Conservation (phyloP, 1,140 invertebrate species). For the Atopsyche davidsoni region DNA sequence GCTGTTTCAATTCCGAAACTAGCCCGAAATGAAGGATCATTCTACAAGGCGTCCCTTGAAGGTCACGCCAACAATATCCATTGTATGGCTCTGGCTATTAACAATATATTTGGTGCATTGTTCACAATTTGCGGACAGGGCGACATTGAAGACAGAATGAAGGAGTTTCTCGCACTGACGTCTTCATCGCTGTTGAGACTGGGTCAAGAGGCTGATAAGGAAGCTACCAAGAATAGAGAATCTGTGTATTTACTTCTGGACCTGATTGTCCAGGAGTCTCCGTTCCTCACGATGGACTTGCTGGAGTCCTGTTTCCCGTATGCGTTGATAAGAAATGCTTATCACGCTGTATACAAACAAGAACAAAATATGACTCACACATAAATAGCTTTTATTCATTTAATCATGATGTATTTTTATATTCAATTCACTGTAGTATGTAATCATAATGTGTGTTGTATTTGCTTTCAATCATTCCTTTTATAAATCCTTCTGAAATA, state of each 20-base stretch:
- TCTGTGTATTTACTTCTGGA: constrained; percentile 94
- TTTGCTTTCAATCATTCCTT: too few relatives aligned
- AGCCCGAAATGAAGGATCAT: constrained; percentile 83
- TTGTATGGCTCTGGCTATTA: constrained; percentile 93
- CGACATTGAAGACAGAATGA: constrained; percentile 96
- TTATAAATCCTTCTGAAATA: too few relatives aligned
- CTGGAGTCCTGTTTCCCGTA: constrained; percentile 98
- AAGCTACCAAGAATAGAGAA: constrained; percentile 87
- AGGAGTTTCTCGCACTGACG: constrained; percentile 94
- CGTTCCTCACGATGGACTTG: constrained; percentile 96
- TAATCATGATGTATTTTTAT: too few relatives aligned
- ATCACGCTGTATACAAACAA: constrained; percentile 90
- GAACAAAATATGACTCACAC: constrained; percentile 62
- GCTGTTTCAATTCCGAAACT: constrained; percentile 96
- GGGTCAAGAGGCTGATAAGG: constrained; percentile 93
- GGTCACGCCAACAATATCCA: constrained; percentile 98
- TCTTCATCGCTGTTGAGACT: constrained; percentile 91
- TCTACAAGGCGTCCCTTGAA: constrained; percentile 86
- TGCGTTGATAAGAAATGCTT: constrained; percentile 92
- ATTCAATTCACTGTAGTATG: too few relatives aligned
- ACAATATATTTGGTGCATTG: constrained; percentile 92
- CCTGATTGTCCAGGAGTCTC: constrained; percentile 95
- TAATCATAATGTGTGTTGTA: too few relatives aligned
- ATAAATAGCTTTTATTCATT: too few relatives aligned
- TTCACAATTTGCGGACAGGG: constrained; percentile 92